phyloP scores from a whole-genome alignment of 2,113 vertebrate species.

The Nansenia antarctica region DNA sequence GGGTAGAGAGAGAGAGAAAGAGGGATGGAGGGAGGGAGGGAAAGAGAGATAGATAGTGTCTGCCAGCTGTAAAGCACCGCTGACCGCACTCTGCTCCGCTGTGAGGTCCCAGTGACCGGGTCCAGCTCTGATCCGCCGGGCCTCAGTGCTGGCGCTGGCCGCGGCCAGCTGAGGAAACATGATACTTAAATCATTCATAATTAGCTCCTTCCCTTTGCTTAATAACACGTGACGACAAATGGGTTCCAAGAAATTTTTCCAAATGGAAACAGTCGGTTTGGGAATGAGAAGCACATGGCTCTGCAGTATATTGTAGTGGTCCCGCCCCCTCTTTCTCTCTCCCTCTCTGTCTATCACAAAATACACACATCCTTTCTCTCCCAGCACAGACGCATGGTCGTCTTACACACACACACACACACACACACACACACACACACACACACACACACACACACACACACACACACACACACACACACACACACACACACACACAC shows the following conservation, averaged over 20 bases:
- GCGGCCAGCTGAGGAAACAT: slow-evolving; percentile 55
- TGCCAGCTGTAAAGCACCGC: slow-evolving; percentile 53
- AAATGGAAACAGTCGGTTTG: slow-evolving; percentile 70
- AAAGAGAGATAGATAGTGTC: slow-evolving; percentile 38
- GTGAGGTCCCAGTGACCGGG: slow-evolving; percentile 66
- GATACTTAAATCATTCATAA: slow-evolving; percentile 72
- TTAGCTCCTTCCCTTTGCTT: slow-evolving; percentile 65
- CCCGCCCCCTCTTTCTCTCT: slow-evolving; percentile 6
- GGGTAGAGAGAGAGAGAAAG: slow-evolving; percentile 48
- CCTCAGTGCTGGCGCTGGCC: slow-evolving; percentile 52
- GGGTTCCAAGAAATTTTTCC: slow-evolving; percentile 64
- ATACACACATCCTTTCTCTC: not conserved
- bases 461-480: not conserved
- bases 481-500: not conserved
- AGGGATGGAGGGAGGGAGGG: slow-evolving; percentile 47
- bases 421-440: not conserved
- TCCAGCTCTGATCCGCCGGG: slow-evolving; percentile 35
- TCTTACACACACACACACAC: not conserved
- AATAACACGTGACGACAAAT: slow-evolving; percentile 65
- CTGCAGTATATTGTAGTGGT: slow-evolving; percentile 55
- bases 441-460: not conserved
- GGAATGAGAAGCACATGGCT: slow-evolving; percentile 43
- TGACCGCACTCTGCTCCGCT: slow-evolving; percentile 48
- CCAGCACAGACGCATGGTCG: too few relatives aligned
- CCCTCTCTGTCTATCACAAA: not conserved